These are phyloP conservation scores for Colletes latitarsis DNA, from an alignment of 1,140 invertebrate species.

Conservation along the genomic window DNA sequence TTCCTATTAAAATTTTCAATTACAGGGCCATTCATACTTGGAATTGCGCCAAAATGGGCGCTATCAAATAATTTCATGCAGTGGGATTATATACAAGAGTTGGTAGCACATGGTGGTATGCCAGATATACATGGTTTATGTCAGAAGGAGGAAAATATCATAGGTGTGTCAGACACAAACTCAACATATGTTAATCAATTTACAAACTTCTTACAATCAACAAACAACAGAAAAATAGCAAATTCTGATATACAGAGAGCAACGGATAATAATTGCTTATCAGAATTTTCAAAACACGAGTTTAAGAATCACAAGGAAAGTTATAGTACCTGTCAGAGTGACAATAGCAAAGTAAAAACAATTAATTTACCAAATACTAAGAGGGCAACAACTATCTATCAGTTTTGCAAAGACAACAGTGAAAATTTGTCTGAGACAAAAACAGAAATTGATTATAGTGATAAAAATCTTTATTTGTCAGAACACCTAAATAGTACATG, in stretches of 20 bases:
- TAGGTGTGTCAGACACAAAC: slow-evolving; percentile 24
- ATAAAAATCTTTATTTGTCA: slow-evolving; percentile 25
- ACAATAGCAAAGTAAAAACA: slow-evolving; percentile 7
- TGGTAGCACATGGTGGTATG: slow-evolving; percentile 68
- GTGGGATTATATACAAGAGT: slow-evolving; percentile 67
- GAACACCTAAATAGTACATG: slow-evolving; percentile 14
- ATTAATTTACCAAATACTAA: slow-evolving; percentile 32
- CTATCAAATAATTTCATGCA: slow-evolving; percentile 67
- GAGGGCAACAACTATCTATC: background rate
- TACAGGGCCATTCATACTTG: slow-evolving; percentile 71
- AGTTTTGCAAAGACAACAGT: slow-evolving; percentile 12
- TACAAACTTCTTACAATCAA: slow-evolving; percentile 36
- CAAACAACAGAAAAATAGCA: slow-evolving; percentile 20
- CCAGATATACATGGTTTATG: slow-evolving; percentile 29
- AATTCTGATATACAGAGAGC: slow-evolving; percentile 31
- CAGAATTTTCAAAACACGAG: slow-evolving; percentile 14
- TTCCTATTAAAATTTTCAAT: slow-evolving; percentile 36
- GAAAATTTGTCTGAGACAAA: slow-evolving; percentile 21
- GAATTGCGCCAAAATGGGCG: slow-evolving; percentile 75
- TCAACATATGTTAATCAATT: slow-evolving; percentile 39
- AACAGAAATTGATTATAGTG: slow-evolving; percentile 1
- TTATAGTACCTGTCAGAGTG: slow-evolving; percentile 36
- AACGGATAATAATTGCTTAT: slow-evolving; percentile 35
- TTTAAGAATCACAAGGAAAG: slow-evolving; percentile 30
- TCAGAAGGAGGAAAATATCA: slow-evolving; percentile 45